Conservation (phyloP, 2,888 invertebrate genomes). For the Frankliniella intonsa region DNA sequence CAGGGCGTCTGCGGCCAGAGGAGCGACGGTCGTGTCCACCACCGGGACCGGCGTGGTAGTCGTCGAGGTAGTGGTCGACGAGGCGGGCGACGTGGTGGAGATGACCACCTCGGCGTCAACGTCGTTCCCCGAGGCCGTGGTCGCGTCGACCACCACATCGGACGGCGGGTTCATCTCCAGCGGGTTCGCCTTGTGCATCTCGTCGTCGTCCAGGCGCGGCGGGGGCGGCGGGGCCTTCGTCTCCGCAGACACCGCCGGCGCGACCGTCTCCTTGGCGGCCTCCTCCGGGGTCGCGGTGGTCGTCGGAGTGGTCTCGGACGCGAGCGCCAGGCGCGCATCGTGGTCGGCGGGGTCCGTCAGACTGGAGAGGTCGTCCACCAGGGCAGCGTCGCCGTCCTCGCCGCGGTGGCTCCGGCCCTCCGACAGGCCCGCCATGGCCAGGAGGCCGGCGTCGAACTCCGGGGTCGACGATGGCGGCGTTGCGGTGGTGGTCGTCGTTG, state of each 20-base stretch:
- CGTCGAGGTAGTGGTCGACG: background rate
- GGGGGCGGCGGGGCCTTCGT: constrained; percentile 44
- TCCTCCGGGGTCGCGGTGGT: constrained; percentile 17
- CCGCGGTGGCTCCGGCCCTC: constrained; percentile 27
- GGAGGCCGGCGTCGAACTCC: background rate
- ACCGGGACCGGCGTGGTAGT: background rate
- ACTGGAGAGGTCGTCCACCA: background rate
- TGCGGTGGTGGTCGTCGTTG: background rate
- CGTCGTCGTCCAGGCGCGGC: constrained; percentile 52
- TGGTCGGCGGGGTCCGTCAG: background rate
- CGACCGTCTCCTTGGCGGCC: background rate
- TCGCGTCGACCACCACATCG: constrained; percentile 42
- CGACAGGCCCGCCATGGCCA: background rate
- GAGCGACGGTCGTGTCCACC: constrained; percentile 20
- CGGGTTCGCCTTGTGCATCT: constrained; percentile 51
- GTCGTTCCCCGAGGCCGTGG: constrained; percentile 35
- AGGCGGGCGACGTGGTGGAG: background rate
- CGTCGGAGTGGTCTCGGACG: background rate
- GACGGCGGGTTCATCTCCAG: constrained; percentile 44
- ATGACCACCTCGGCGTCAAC: background rate
- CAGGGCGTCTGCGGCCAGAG: background rate
- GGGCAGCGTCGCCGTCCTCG: background rate
- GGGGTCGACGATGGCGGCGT: background rate
- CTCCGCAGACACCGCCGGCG: constrained; percentile 43
- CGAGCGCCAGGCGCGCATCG: background rate